Conservation (phyloP, 2,797 vertebrate species). For the Lepilemur septentrionalis region DNA sequence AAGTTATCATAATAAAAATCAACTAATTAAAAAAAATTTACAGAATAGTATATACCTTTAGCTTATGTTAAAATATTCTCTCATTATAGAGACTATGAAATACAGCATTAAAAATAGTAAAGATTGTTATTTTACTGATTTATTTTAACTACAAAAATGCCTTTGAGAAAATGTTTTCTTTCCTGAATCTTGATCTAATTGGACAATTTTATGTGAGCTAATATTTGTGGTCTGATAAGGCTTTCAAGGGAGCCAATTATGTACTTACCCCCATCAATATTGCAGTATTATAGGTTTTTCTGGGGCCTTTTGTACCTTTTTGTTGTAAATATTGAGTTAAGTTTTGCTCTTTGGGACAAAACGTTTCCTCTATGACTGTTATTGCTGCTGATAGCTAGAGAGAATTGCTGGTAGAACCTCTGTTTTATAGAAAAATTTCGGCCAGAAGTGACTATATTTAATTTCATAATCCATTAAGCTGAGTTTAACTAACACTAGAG, state of each 20-base stretch:
- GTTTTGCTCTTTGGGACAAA: constrained; percentile 71
- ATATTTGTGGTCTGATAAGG: constrained; percentile 76
- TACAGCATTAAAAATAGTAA: constrained; percentile 75
- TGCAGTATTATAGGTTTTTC: constrained; percentile 66
- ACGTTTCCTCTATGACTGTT: constrained; percentile 68
- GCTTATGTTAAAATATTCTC: constrained; percentile 39
- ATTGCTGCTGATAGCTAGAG: constrained; percentile 54
- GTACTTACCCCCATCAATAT: constrained; percentile 63
- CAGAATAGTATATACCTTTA: background rate
- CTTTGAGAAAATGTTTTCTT: constrained; percentile 71
- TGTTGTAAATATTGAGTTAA: constrained; percentile 80
- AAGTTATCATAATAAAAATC: background rate
- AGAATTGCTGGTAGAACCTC: constrained; percentile 54
- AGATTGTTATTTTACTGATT: constrained; percentile 63
- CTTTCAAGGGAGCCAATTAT: constrained; percentile 83
- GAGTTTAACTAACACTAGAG: constrained; percentile 24
- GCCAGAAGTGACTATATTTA: constrained; percentile 20
- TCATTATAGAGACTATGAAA: constrained; percentile 45
- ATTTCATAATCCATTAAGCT: constrained; percentile 46
- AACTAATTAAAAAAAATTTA: background rate
- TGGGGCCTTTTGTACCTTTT: constrained; percentile 66
- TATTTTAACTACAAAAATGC: constrained; percentile 67
- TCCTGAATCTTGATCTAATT: constrained; percentile 74
- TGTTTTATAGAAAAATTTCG: constrained; percentile 49
- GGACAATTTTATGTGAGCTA: constrained; percentile 78